Evolutionary conservation across 92 coral and sea anemone genomes (phyloP).

Genomic region (Blastomussa wellsi): DNA sequence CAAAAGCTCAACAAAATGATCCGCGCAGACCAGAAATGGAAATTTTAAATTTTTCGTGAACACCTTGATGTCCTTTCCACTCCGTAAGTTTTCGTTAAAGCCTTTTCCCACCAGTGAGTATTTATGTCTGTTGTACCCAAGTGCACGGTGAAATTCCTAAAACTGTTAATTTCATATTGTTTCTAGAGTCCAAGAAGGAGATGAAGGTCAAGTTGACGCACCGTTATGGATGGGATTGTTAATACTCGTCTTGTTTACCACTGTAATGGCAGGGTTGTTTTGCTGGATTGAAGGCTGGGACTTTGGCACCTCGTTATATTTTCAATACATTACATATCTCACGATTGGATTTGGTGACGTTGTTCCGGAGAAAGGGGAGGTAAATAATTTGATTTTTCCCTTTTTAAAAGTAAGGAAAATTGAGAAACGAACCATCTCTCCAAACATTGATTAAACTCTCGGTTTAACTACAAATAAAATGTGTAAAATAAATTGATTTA

Average conservation of each 20-base stretch:
- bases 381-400: neutral
- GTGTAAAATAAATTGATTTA: too few species aligned
- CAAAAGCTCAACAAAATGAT: too few species aligned
- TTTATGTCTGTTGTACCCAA: too few species aligned
- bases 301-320: conserved; percentile 83
- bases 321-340: conserved; percentile 72
- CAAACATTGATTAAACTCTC: neutral
- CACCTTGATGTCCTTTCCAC: too few species aligned
- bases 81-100: too few species aligned
- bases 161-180: neutral
- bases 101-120: too few species aligned
- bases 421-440: neutral
- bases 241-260: conserved; percentile 61
- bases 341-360: conserved; percentile 93
- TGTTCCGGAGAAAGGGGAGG: conserved; percentile 70
- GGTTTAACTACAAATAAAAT: too few species aligned
- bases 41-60: too few species aligned
- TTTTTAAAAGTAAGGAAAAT: neutral
- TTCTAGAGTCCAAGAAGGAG: conserved; percentile 48
- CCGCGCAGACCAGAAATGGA: too few species aligned
- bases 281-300: conserved; percentile 90
- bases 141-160: too few species aligned
- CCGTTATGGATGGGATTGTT: conserved; percentile 83
- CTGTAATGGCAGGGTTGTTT: conserved; percentile 60
- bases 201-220: conserved; percentile 73